These are phyloP conservation scores for Lasioglossum malachurum DNA, from an alignment of 2,888 invertebrate species.

Conservation along the genomic window DNA sequence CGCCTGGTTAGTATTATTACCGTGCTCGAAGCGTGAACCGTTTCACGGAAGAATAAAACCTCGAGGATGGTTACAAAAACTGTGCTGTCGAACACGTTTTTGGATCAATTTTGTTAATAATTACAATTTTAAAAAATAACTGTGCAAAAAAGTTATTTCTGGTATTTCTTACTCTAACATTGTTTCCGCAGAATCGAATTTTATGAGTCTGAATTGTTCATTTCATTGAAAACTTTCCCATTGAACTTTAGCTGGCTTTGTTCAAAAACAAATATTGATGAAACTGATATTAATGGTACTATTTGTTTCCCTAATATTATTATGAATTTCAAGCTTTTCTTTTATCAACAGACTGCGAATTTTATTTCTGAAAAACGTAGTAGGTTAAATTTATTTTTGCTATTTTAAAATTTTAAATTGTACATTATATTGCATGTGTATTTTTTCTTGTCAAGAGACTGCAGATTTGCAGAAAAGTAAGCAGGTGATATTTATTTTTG, in stretches of 20 bases:
- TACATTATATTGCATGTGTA: too few relatives aligned
- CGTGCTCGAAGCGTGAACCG: conserved; percentile 5
- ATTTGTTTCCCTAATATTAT: too few relatives aligned
- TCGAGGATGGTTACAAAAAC: background rate
- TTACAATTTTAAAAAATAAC: background rate
- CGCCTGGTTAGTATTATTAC: background rate
- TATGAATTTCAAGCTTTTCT: background rate
- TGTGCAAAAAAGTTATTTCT: background rate
- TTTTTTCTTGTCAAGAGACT: too few relatives aligned
- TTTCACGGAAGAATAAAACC: background rate
- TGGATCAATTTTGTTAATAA: background rate
- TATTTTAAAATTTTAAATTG: too few relatives aligned
- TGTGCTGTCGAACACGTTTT: background rate
- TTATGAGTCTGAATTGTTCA: background rate
- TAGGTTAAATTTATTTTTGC: too few relatives aligned
- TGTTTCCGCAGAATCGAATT: background rate
- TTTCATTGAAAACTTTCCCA: background rate
- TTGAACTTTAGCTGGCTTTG: too few relatives aligned
- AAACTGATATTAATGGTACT: background rate
- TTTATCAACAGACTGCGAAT: too few relatives aligned
- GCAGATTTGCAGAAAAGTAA: too few relatives aligned
- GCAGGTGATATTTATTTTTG: background rate
- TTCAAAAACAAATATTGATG: background rate
- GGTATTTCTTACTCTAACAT: background rate
- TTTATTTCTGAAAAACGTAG: too few relatives aligned